Percentiles rank a stretch among this genome's conserved stretches.
Conservation (phyloP, 1,140 invertebrate genomes). For the Gonatopus flavifemur region DNA sequence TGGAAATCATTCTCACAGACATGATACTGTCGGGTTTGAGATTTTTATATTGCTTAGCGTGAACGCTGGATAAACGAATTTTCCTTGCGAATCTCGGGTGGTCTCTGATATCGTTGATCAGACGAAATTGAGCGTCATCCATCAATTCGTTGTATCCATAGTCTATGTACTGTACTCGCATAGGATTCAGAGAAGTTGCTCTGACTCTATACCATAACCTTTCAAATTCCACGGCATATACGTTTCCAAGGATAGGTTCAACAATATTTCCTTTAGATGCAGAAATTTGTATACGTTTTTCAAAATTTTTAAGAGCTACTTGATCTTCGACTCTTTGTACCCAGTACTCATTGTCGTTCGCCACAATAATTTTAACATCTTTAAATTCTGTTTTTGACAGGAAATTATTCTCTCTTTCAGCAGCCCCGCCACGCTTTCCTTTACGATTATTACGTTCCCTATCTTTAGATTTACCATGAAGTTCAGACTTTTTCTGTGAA, state of each 20-base stretch:
- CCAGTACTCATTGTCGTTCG: slow-evolving; percentile 24
- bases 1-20: slow-evolving; percentile 22
- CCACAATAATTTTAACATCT: slow-evolving; percentile 17
- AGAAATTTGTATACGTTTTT: slow-evolving; percentile 9
- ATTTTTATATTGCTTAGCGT: slow-evolving; percentile 4
- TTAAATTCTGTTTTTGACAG: slow-evolving; percentile 26
- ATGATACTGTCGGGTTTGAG: slow-evolving; percentile 5
- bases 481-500: no score
- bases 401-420: slow-evolving; percentile 14
- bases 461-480: not conserved
- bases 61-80: slow-evolving; percentile 18
- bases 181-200: slow-evolving; percentile 22
- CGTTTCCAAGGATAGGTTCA: slow-evolving; percentile 20
- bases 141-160: slow-evolving; percentile 30
- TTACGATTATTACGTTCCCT: not conserved
- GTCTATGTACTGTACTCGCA: slow-evolving; percentile 34
- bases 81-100: slow-evolving; percentile 19
- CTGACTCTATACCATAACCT: slow-evolving; percentile 36
- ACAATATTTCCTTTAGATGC: slow-evolving; percentile 1
- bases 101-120: slow-evolving; percentile 17
- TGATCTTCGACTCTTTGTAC: slow-evolving; percentile 24
- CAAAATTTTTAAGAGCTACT: slow-evolving; percentile 12
- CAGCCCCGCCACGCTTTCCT: slow-evolving; percentile 20
- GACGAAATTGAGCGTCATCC: slow-evolving; percentile 15
- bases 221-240: slow-evolving; percentile 28